Conservation (phyloP, 1,140 invertebrate genomes). For the Macrosteles quadrilineatus region DNA sequence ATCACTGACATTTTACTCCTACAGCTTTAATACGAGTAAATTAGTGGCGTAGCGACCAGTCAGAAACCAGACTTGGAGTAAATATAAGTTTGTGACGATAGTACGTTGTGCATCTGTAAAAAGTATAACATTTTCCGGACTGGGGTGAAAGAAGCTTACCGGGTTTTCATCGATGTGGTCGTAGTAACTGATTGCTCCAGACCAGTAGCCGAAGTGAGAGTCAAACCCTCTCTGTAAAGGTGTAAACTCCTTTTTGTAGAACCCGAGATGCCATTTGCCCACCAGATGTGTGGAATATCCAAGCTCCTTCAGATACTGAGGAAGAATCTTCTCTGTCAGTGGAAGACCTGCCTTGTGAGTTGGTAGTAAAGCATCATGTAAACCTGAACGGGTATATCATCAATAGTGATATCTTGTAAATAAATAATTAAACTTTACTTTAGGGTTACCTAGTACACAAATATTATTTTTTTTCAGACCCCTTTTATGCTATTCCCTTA, state of each 20-base stretch:
- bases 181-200: conserved; percentile 64
- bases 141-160: too few relatives aligned
- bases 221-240: conserved; percentile 66
- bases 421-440: background rate
- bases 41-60: too few relatives aligned
- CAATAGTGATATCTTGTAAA: background rate
- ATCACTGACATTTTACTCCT: too few relatives aligned
- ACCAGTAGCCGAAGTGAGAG: conserved; percentile 64
- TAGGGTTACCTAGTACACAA: background rate
- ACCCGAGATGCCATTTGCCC: conserved; percentile 73
- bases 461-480: background rate
- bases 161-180: conserved; percentile 52
- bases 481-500: background rate
- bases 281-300: conserved; percentile 66
- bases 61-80: too few relatives aligned
- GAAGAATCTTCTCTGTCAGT: conserved; percentile 53
- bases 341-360: conserved; percentile 56
- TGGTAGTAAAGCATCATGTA: conserved; percentile 38
- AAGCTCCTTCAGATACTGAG: conserved; percentile 59
- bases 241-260: conserved; percentile 59
- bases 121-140: too few relatives aligned
- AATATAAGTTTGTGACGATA: too few relatives aligned
- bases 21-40: too few relatives aligned
- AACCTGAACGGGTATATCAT: conserved; percentile 26
- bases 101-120: too few relatives aligned